Evolutionary conservation across 2,888 invertebrate genomes (phyloP), one percentile per base, ranked within the genome.

Genomic region (Volucella inflata): DNA sequence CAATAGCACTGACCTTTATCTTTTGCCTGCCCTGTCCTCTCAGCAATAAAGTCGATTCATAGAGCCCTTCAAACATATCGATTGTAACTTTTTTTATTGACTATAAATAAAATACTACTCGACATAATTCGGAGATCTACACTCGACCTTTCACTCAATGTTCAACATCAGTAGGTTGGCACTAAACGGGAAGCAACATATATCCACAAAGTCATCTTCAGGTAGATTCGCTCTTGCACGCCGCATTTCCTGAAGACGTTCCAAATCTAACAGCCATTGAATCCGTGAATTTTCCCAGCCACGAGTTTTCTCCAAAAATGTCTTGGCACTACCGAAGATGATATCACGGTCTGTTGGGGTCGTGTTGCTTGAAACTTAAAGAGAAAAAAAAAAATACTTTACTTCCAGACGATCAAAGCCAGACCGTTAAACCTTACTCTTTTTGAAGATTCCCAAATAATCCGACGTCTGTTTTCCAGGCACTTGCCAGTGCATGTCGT

Each of bases 191-290:
- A 77, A 87, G 21, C 87, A 87, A 11, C 87, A 87, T 8, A 87
- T 30, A 62, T 76, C 55, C n/a, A 72, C 62, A 53, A 50, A 21
- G 9, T 87, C 76, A 3, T 80, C 78, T 2, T 81, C 68, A 11
- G 1, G 46, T 11, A 48, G 17, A 8, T 60, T 30, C 4, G 42
- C 8, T 51, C 40, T 74, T 4, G 10, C 10, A 0, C 55, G 55
- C 48, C 38, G 57, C 11, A 44, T 16, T 36, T 70, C 53, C 1
- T 78, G 77, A 0, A 59, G 36, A 17, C 42, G 51, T 74, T 87
- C 87, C n/a, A 87, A 36, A 12, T 87, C 80, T 8, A 74, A 12
- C 8, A 87, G 48, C 87, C 87, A 87, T 12, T 81, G 77, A 64
- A 87, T 87, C 12, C 80, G 72, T 2, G 87, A 87, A 17, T 11